phyloP scores from a whole-genome alignment of 2,888 invertebrate genomes.

The Cybosia mesomella region DNA sequence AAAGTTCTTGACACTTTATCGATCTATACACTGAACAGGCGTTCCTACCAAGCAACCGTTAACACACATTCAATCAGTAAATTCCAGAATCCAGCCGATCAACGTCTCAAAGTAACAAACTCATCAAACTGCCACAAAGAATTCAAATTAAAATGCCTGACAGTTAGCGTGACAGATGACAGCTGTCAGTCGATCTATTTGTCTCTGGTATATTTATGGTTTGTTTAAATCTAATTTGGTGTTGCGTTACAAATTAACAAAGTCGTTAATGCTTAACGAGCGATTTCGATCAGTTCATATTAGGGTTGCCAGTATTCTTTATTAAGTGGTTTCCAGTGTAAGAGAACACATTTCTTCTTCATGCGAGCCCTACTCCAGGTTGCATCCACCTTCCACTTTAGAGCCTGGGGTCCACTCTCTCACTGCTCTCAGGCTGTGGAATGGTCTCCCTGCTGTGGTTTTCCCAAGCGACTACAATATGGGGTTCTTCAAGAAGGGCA shows the following conservation, averaged over 20 bases:
- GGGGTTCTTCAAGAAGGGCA: no score
- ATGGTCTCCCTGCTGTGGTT: no score
- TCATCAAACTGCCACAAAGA: constrained; percentile 30
- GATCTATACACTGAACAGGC: not conserved
- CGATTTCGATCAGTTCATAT: constrained; percentile 33
- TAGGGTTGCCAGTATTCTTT: constrained; percentile 36
- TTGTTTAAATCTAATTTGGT: constrained; percentile 72
- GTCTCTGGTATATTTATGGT: constrained; percentile 50
- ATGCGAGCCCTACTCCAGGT: no score
- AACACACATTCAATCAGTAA: constrained; percentile 1
- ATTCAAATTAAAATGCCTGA: constrained; percentile 53
- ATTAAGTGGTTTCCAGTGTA: constrained; percentile 1
- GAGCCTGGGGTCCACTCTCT: no score
- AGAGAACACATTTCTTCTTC: no score
- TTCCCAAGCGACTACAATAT: no score
- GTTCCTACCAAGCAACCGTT: not conserved
- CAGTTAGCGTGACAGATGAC: constrained; percentile 41
- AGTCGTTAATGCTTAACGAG: constrained; percentile 78
- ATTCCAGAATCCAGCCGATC: not conserved
- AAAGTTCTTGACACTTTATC: not conserved
- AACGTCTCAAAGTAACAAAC: not conserved
- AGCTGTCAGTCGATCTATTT: constrained; percentile 34
- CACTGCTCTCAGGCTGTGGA: no score
- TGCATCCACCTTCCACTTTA: no score
- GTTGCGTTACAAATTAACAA: constrained; percentile 79